phyloP scores from a whole-genome alignment of 35 echinoderm and acorn worm genomes.

The Strongylocentrotus purpuratus region DNA sequence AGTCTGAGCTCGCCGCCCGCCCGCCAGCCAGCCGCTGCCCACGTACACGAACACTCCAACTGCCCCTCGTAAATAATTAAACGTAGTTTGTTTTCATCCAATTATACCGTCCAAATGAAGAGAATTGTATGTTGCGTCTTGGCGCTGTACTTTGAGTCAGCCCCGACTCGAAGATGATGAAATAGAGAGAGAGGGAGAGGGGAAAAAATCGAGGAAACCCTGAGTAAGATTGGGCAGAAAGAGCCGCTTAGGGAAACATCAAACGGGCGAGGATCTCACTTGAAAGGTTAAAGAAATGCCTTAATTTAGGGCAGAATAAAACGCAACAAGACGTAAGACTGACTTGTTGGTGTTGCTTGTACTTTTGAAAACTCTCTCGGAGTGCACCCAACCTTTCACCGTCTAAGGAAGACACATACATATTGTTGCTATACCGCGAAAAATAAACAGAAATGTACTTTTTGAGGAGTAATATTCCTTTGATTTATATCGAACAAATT shows the following conservation, averaged over 20 bases:
- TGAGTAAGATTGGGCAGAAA: neutral
- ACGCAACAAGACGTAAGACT: neutral
- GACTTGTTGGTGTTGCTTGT: neutral
- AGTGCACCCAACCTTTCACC: neutral
- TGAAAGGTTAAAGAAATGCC: slow-evolving; percentile 4
- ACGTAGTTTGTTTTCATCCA: slow-evolving; percentile 11
- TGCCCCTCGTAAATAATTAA: neutral
- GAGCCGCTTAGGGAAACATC: neutral
- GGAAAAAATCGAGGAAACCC: neutral
- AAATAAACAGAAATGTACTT: neutral
- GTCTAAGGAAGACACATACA: neutral
- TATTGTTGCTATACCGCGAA: neutral
- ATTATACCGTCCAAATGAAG: neutral
- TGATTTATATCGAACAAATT: neutral
- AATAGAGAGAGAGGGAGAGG: neutral
- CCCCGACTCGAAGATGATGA: neutral
- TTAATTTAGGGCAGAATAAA: neutral
- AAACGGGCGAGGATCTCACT: neutral
- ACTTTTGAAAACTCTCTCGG: neutral
- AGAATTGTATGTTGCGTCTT: slow-evolving; percentile 10
- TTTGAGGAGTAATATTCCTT: neutral
- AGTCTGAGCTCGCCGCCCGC: neutral
- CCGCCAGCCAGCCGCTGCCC: neutral
- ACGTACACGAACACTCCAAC: neutral
- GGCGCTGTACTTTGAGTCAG: neutral